A percentile compares a stretch with the other conserved stretches of the same genome.
These are phyloP conservation scores for Chaitophorus viminalis DNA, from an alignment of 2,888 invertebrate species.

Conservation along the genomic window DNA sequence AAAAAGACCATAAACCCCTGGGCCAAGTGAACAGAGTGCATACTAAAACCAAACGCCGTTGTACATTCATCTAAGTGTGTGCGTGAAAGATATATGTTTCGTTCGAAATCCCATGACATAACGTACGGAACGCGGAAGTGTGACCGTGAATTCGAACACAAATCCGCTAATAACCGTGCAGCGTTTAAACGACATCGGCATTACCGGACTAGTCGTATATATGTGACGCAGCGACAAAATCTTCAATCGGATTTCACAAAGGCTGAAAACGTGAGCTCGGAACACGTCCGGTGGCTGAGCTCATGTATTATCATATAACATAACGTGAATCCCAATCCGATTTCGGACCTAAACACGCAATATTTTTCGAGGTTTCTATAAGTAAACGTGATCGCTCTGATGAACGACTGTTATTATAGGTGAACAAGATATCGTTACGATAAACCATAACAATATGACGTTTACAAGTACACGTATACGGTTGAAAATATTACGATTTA, in stretches of 20 bases:
- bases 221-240: not conserved
- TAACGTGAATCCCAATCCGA: not conserved
- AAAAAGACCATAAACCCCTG: too few relatives aligned
- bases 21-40: too few relatives aligned
- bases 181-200: not conserved
- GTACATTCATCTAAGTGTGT: too few relatives aligned
- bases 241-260: slow-evolving; percentile 36
- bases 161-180: not conserved
- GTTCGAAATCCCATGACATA: not conserved
- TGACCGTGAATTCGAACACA: slow-evolving; percentile 10
- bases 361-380: not conserved
- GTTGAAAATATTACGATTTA: too few relatives aligned
- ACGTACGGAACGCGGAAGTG: slow-evolving; percentile 4
- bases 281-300: slow-evolving; percentile 15
- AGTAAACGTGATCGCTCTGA: not conserved
- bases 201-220: too few relatives aligned
- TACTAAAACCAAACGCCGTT: too few relatives aligned
- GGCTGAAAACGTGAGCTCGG: not conserved
- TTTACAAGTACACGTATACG: too few relatives aligned
- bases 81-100: too few relatives aligned
- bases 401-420: too few relatives aligned
- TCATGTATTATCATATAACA: not conserved
- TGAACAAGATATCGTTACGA: too few relatives aligned
- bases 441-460: too few relatives aligned
- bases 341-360: not conserved